These are phyloP conservation scores for Pachyrhynchus sulphureomaculatus DNA, from an alignment of 1,140 invertebrate species.

Conservation along the genomic window DNA sequence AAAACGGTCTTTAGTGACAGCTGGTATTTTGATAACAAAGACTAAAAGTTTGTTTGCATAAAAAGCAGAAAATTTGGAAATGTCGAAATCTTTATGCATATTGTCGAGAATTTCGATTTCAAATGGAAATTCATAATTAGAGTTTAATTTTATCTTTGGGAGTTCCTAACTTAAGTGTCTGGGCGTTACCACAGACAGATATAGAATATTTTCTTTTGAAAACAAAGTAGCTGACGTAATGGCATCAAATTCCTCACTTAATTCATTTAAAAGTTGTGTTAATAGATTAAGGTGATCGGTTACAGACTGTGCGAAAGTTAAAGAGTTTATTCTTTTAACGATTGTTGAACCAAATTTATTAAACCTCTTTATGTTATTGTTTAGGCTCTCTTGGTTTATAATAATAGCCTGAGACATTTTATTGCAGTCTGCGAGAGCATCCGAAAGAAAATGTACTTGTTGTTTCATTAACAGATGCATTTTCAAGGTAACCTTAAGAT, in stretches of 20 bases:
- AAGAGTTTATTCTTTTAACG: not conserved
- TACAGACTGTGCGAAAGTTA: not conserved
- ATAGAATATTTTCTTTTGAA: conserved; percentile 26
- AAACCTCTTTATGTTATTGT: not conserved
- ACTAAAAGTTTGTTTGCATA: conserved; percentile 1
- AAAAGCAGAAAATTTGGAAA: not conserved
- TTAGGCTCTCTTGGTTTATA: no score
- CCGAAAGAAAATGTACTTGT: no score
- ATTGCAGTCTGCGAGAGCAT: conserved; percentile 8
- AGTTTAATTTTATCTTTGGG: conserved; percentile 7
- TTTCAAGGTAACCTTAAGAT: conserved; percentile 6
- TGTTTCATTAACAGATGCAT: no score
- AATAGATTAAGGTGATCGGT: conserved; percentile 14
- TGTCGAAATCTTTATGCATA: conserved; percentile 9
- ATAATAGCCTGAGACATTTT: not conserved
- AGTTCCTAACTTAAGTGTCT: conserved; percentile 1
- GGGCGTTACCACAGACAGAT: not conserved
- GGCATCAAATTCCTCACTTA: conserved; percentile 21
- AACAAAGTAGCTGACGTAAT: conserved; percentile 8
- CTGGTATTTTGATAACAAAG: conserved; percentile 9
- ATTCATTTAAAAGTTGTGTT: conserved; percentile 6
- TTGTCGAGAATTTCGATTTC: not conserved
- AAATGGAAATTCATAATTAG: conserved; percentile 12
- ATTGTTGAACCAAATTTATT: not conserved
- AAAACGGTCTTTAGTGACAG: not conserved